phyloP scores from a whole-genome alignment of 2,113 vertebrate genomes.

The Pseudolaguvia tuberculata region DNA sequence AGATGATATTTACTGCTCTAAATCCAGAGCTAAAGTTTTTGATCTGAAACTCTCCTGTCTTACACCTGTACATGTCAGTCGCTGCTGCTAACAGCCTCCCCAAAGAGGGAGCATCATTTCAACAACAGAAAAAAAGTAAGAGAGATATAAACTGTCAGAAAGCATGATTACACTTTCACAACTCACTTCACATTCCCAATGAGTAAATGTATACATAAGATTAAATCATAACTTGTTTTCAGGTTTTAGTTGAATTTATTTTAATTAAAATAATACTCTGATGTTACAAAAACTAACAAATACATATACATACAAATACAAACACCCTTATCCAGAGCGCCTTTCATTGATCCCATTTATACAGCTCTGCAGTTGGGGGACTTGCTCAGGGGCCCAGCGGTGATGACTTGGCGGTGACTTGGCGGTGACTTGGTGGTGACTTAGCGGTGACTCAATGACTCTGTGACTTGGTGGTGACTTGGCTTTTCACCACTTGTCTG shows the following conservation, averaged over 20 bases:
- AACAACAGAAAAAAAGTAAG: not conserved
- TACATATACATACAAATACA: too few relatives aligned
- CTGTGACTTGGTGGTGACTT: too few relatives aligned
- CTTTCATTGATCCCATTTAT: too few relatives aligned
- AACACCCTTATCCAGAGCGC: too few relatives aligned
- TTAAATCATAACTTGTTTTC: not conserved
- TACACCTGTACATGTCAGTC: not conserved
- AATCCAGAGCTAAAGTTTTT: constrained; percentile 26
- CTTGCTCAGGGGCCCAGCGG: too few relatives aligned
- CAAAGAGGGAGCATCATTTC: not conserved
- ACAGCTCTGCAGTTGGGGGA: too few relatives aligned
- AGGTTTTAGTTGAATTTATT: not conserved
- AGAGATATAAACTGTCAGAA: not conserved
- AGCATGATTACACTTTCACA: not conserved
- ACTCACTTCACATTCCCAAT: constrained; percentile 17
- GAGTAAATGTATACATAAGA: not conserved
- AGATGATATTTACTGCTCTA: constrained; percentile 21
- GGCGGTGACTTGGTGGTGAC: too few relatives aligned
- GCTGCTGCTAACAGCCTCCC: not conserved
- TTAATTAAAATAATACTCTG: not conserved
- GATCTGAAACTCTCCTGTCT: not conserved
- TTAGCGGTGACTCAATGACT: too few relatives aligned
- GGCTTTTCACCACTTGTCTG: too few relatives aligned
- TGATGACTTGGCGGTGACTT: too few relatives aligned
- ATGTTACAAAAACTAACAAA: not conserved